Conservation (phyloP, 64 coral and sea anemone species). For the Montipora efflorescens region DNA sequence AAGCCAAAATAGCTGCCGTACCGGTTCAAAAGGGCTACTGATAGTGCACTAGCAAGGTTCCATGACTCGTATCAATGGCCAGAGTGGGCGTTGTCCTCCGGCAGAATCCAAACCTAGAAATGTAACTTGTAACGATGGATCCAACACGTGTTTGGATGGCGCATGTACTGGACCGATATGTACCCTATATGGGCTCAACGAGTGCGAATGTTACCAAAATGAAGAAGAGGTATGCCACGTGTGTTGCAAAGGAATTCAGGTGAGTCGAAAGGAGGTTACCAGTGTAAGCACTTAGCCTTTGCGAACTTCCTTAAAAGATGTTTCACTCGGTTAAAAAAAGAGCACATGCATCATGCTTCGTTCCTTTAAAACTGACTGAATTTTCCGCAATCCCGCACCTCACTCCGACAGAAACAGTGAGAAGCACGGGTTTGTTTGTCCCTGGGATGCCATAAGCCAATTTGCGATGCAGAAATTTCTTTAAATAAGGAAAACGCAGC, state of each 20-base stretch:
- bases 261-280: neutral
- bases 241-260: constrained; percentile 66
- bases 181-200: constrained; percentile 54
- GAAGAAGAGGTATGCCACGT: constrained; percentile 70
- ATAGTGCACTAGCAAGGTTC: neutral
- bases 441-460: no score
- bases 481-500: no score
- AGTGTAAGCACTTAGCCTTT: neutral
- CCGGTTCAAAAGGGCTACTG: no score
- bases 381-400: no score
- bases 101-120: constrained; percentile 57
- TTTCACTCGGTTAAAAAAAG: no score
- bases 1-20: no score
- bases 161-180: constrained; percentile 84
- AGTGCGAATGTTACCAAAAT: constrained; percentile 57
- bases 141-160: constrained; percentile 83
- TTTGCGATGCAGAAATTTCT: no score
- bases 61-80: constrained; percentile 56
- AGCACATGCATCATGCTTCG: no score
- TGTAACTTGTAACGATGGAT: constrained; percentile 76
- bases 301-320: no score
- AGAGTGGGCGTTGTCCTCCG: constrained; percentile 50
- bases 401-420: no score
- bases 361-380: no score
- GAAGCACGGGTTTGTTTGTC: no score